Base-by-base conservation (phyloP, 2,113 vertebrate species). In the Python bivittatus region DNA sequence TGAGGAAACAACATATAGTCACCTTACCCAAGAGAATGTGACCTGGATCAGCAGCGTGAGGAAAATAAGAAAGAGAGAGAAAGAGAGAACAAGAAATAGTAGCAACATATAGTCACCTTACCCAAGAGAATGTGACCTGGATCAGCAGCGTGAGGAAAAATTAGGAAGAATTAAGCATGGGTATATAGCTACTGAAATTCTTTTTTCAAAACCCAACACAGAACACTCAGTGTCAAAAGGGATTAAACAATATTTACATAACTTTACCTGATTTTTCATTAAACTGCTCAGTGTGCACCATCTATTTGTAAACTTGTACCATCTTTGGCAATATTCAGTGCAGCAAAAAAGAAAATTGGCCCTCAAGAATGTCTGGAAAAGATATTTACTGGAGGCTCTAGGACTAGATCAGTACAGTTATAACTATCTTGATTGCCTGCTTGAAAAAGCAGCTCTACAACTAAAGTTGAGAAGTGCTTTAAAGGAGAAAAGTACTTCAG, bases 11-110 rank as follows among this genome's bases (percentile, higher is more conserved):
- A 48, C 42, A 90, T 92, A 94, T 22, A 88, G 94, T 38, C 22
- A 95, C 93, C 99, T 99, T 99, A 99, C 99, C 99, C 95, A 93
- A 99, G 98, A 25, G 99, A 99, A 97, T 98, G 98, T 1, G 98
- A 98, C 96, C 99, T 99, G 97, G 92, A 94, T 97, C 0, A 29
- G 95, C 96, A 97, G 98, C 98, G 96, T 91, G 96, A 91, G 92
- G 95, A 95, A 97, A 93, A 98, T 91, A 89, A 95, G 94, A 72
- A 96, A 95, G 90, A 94, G 48, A 48, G 48, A 48, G 48, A 3
- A 5, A 48, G 4, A 48, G 4, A 48, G 7, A 48, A 48, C 48
- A 48, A 48, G 48, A 4, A 48, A 6, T 6, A 48, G 48, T 6
- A n/a, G 84, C 53, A 92, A 52, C 42, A 90, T 92, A 94, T 22